These are phyloP conservation scores for Percopsis omiscomaycus DNA, from an alignment of 2,797 vertebrate species.

Conservation along the genomic window DNA sequence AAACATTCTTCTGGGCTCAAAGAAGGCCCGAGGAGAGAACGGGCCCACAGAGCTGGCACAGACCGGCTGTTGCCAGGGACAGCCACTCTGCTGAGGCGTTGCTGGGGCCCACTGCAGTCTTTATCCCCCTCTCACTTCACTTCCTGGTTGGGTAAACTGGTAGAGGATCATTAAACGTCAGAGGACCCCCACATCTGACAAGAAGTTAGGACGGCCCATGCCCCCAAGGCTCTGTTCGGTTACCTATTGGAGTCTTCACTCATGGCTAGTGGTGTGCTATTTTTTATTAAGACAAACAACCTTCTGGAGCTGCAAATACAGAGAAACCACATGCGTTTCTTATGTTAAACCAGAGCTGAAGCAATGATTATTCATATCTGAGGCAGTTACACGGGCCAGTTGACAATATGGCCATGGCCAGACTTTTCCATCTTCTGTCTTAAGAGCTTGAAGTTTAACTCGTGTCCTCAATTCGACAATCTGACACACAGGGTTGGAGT, in stretches of 20 bases:
- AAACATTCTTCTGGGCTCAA: conserved; percentile 77
- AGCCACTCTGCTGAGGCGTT: conserved; percentile 68
- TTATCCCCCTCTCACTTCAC: conserved; percentile 72
- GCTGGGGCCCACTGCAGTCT: conserved; percentile 65
- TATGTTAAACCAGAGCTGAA: conserved; percentile 5
- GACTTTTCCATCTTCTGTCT: conserved; percentile 9
- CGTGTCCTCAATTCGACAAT: background rate
- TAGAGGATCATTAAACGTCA: conserved; percentile 57
- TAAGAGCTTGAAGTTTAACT: conserved; percentile 22
- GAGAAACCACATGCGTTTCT: background rate
- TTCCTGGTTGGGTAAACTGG: conserved; percentile 67
- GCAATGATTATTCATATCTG: conserved; percentile 29
- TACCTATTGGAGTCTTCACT: conserved; percentile 14
- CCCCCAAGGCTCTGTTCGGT: conserved; percentile 11
- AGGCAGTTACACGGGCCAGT: conserved; percentile 1
- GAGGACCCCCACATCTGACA: conserved; percentile 19
- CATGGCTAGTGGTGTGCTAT: background rate
- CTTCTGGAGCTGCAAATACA: conserved; percentile 1
- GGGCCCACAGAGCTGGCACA: conserved; percentile 77
- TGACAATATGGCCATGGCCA: conserved; percentile 4
- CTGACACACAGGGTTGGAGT: background rate
- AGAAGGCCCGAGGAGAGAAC: conserved; percentile 72
- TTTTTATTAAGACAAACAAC: conserved; percentile 28
- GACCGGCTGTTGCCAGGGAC: conserved; percentile 73
- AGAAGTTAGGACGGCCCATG: background rate